A percentile compares a stretch with the other conserved stretches of the same genome.
These are phyloP conservation scores for Conistra vaccinii DNA, from an alignment of 2,888 invertebrate species.

Conservation along the genomic window DNA sequence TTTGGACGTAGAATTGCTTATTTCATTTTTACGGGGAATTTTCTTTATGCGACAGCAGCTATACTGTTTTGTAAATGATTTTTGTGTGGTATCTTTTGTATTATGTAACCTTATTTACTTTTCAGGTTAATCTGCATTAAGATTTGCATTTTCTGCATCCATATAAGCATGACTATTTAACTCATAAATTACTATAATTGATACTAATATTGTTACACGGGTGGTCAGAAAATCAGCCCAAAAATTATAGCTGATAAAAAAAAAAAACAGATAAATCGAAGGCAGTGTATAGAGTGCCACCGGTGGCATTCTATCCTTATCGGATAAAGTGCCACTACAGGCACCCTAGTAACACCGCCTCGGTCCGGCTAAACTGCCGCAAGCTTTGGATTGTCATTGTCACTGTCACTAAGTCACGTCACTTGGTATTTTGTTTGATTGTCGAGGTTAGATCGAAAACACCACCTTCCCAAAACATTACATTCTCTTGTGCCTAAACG, in stretches of 20 bases:
- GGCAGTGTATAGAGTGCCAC: too few relatives aligned
- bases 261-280: too few relatives aligned
- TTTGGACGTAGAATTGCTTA: slow-evolving; percentile 2
- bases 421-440: too few relatives aligned
- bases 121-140: not conserved
- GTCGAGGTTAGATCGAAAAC: too few relatives aligned
- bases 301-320: too few relatives aligned
- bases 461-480: too few relatives aligned
- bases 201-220: not conserved
- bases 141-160: not conserved
- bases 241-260: not conserved
- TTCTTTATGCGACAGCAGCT: not conserved
- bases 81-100: not conserved
- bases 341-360: too few relatives aligned
- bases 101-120: not conserved
- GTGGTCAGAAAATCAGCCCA: not conserved
- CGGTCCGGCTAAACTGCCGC: too few relatives aligned
- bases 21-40: slow-evolving; percentile 27
- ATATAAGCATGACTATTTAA: not conserved
- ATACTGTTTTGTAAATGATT: not conserved
- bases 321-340: too few relatives aligned
- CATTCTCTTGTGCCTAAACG: too few relatives aligned
- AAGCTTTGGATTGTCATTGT: too few relatives aligned
- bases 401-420: too few relatives aligned
- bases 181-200: not conserved